These are phyloP conservation scores for Calypte anna DNA, from an alignment of 2,113 vertebrate species.

Conservation along the genomic window DNA sequence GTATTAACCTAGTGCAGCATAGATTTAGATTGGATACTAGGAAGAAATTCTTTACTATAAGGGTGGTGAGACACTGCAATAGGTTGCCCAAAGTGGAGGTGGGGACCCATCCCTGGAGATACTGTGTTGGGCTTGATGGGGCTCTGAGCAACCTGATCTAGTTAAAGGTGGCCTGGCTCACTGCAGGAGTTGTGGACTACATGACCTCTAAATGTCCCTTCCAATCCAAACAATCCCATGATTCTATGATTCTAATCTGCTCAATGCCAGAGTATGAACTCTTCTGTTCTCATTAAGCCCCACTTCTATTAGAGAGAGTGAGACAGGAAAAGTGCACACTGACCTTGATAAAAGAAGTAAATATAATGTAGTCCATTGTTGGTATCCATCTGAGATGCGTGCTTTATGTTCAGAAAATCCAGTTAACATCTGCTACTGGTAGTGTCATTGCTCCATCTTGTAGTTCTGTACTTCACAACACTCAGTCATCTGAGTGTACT, in stretches of 20 bases:
- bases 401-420: not conserved
- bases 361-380: not conserved
- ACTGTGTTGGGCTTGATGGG: no score
- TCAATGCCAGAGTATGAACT: not conserved
- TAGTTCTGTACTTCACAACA: not conserved
- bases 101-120: no score
- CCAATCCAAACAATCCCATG: no score
- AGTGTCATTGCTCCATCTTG: not conserved
- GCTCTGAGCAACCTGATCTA: no score
- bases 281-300: not conserved
- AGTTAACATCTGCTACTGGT: not conserved
- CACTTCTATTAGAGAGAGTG: not conserved
- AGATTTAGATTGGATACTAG: no score
- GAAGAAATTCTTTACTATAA: no score
- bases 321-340: fast-evolving
- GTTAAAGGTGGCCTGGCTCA: no score
- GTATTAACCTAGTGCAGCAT: no score
- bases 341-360: not conserved
- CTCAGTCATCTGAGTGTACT: not conserved
- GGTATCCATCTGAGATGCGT: not conserved
- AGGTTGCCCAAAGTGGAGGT: no score
- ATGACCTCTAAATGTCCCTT: no score
- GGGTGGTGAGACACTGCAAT: no score
- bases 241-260: not conserved
- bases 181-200: no score